These are phyloP conservation scores for western clawed frog (Xenopus tropicalis) DNA, from an alignment of 2,113 vertebrate genomes.

Conservation along the genomic window UCB_Xtro_10.0 CM004450.2:85003001-85003500, in stretches of 20 bases:
- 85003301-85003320: too few species aligned
- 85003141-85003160: constrained; percentile 2
- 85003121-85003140: not conserved
- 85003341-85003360: too few species aligned
- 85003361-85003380: too few species aligned
- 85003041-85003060: constrained; percentile 14
- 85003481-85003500: too few species aligned
- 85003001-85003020: constrained; percentile 8
- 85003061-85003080: constrained; percentile 15
- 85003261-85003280: too few species aligned
- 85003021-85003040: constrained; percentile 10
- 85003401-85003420: too few species aligned
- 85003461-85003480: too few species aligned
- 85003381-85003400: too few species aligned
- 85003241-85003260: not conserved
- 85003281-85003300: too few species aligned
- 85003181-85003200: not conserved
- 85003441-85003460: too few species aligned
- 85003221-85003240: not conserved
- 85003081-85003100: constrained; percentile 29
- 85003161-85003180: not conserved
- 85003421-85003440: too few species aligned
- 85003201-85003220: not conserved
- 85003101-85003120: constrained; percentile 6
- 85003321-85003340: too few species aligned